phyloP scores from a whole-genome alignment of 53 echinoderm and acorn worm genomes.

The Paelopatides confundens region DNA sequence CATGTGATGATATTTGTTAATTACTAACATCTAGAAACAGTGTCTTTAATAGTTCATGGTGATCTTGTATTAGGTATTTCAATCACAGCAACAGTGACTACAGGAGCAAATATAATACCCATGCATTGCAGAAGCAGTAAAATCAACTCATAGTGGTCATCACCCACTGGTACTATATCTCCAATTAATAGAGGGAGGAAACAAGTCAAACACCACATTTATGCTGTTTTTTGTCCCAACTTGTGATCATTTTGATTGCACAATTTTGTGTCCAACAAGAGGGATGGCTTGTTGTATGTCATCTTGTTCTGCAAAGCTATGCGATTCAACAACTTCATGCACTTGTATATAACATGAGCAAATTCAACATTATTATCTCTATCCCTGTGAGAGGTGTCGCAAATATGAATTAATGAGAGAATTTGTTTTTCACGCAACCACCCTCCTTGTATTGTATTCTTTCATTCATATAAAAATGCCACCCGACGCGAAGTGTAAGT shows the following conservation, averaged over 20 bases:
- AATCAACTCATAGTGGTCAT: conserved; percentile 51
- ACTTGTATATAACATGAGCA: too few relatives aligned
- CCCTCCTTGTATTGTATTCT: too few relatives aligned
- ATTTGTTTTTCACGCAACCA: too few relatives aligned
- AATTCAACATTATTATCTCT: too few relatives aligned
- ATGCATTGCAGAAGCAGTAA: conserved; percentile 62
- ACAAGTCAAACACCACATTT: conserved; percentile 71
- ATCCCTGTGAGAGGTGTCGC: too few relatives aligned
- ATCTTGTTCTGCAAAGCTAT: too few relatives aligned
- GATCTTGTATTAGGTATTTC: conserved; percentile 54
- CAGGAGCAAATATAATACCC: conserved; percentile 65
- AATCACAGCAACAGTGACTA: conserved; percentile 11
- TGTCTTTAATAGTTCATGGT: conserved; percentile 36
- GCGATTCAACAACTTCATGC: too few relatives aligned
- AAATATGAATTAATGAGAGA: too few relatives aligned
- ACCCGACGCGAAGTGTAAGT: too few relatives aligned
- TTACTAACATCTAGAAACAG: conserved; percentile 47
- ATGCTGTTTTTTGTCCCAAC: conserved; percentile 74
- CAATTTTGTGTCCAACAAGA: conserved; percentile 24
- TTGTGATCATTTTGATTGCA: conserved; percentile 66
- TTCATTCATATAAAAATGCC: too few relatives aligned
- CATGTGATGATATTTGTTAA: conserved; percentile 48
- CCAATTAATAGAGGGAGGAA: conserved; percentile 68
- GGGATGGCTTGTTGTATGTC: conserved; percentile 66
- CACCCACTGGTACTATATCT: conserved; percentile 53